These are phyloP conservation scores for Cantharis flavilabris DNA, from an alignment of 2,888 invertebrate genomes.

Conservation along the genomic window DNA sequence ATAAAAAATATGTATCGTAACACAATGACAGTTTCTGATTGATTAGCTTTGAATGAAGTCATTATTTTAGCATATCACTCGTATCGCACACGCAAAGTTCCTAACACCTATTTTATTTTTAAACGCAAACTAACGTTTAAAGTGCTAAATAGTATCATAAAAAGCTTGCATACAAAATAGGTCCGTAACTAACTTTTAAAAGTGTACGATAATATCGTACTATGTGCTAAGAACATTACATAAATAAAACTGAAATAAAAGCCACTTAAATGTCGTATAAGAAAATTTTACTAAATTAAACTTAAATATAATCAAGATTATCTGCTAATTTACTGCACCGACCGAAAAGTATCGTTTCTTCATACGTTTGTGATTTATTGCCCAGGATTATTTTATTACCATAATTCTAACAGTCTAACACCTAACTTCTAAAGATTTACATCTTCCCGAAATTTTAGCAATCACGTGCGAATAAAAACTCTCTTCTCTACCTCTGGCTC, in stretches of 20 bases:
- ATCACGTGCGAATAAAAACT: neutral
- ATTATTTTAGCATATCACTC: conserved; percentile 43
- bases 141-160: conserved; percentile 21
- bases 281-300: neutral
- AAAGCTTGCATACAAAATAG: conserved; percentile 11
- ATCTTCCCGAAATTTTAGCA: neutral
- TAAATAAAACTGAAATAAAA: conserved; percentile 1
- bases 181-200: conserved; percentile 2
- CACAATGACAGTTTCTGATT: conserved; percentile 48
- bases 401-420: neutral
- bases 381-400: neutral
- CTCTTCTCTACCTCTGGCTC: neutral
- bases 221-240: conserved; percentile 4
- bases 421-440: neutral
- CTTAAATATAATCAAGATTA: neutral
- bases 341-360: neutral
- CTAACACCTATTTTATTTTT: conserved; percentile 17
- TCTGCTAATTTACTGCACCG: neutral
- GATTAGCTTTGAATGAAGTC: conserved; percentile 51
- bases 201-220: conserved; percentile 1
- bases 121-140: conserved; percentile 24
- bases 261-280: neutral
- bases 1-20: conserved; percentile 26
- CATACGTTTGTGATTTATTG: neutral
- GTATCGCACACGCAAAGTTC: conserved; percentile 44